Evolutionary conservation across 2,797 vertebrate genomes (phyloP).

Genomic region (Hoplostethus mediterraneus): DNA sequence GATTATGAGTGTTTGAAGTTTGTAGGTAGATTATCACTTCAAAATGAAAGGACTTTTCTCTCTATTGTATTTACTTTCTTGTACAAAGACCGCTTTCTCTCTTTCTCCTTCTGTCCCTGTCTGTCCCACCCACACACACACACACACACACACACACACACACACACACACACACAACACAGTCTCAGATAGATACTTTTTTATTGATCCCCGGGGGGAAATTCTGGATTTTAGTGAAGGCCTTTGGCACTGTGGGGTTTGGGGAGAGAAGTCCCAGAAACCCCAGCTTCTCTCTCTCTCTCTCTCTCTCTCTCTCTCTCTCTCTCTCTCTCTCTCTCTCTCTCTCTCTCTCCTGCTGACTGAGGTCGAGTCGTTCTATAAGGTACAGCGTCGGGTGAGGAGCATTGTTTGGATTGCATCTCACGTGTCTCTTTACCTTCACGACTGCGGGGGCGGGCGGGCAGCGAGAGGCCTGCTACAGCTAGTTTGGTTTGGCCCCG

Average conservation of each 20-base stretch:
- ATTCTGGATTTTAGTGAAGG: background rate
- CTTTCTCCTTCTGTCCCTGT: background rate
- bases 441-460: constrained; percentile 25
- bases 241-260: background rate
- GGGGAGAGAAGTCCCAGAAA: background rate
- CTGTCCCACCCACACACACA: no score
- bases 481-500: constrained; percentile 56
- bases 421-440: constrained; percentile 56
- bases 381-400: background rate
- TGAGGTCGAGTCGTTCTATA: constrained; percentile 2
- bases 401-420: constrained; percentile 56
- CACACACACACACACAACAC: background rate
- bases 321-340: no score
- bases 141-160: background rate
- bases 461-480: constrained; percentile 39
- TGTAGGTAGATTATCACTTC: background rate
- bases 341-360: background rate
- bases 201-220: no score
- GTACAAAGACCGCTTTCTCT: background rate
- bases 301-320: no score
- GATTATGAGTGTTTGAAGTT: background rate
- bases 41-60: background rate
- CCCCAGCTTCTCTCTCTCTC: background rate
- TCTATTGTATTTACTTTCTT: background rate
- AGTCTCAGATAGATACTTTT: no score